Base-by-base conservation (phyloP, 2,797 vertebrate genomes). In the Sternotherus odoratus region DNA sequence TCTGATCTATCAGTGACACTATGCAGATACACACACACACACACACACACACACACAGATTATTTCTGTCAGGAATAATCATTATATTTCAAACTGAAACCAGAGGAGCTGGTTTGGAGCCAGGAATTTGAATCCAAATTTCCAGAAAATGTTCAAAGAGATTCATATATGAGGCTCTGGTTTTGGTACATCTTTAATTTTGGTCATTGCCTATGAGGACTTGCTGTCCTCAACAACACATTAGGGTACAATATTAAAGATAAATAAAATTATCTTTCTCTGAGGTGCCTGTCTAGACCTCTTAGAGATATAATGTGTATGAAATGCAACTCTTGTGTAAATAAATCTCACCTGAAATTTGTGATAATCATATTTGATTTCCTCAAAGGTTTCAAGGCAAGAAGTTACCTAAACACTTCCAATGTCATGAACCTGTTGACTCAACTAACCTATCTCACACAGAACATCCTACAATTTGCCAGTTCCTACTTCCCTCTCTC, bases 301-400 rank as follows among this genome's bases (percentile, higher is more conserved):
- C 16, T 82, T 17, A 57, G 23, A 46, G n/a, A 82, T 56, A 89
- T 30, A 77, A 79, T 82, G 63, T 48, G 24, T 56, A 9, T 5
- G 6, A 63, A 36, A 91, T 86, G 74, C 43, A 60, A 90, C 51
- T 85, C 46, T 88, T 92, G 39, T 85, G 91, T 69, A 92, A 93
- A 93, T 91, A 92, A 83, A 26, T 80, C 95, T 93, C 46, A 83
- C 36, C 85, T 95, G 51, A 79, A 93, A 94, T 87, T 92, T 95
- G 51, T 56, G n/a, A 33, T 87, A 94, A 83, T 49, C 82, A 80
- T 79, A 92, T 95, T 90, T 94, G 51, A 94, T 94, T 87, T 51
- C 53, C 91, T 85, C 85, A 79, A 95, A 94, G 96, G 89, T 82
- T 87, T 78, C 85, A 89, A 95, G 85, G 82, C 90, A 89, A 88